phyloP scores from a whole-genome alignment of 2,888 invertebrate genomes.

The Lasioglossum vierecki region DNA sequence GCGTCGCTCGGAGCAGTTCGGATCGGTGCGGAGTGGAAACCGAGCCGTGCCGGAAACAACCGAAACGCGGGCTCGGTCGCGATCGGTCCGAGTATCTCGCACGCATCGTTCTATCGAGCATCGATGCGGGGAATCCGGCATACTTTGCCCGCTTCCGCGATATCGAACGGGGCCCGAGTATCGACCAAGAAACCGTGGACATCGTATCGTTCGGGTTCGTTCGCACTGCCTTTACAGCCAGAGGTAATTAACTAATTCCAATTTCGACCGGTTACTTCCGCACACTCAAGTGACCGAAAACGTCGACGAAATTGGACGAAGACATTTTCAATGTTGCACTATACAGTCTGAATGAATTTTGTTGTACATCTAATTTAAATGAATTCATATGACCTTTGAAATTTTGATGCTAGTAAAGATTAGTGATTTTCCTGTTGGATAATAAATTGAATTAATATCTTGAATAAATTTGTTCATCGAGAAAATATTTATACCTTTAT shows the following conservation, averaged over 20 bases:
- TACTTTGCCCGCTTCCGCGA: slow-evolving; percentile 57
- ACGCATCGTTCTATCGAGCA: slow-evolving; percentile 55
- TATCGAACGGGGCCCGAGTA: slow-evolving; percentile 38
- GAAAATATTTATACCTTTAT: too few species aligned
- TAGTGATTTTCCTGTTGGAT: too few species aligned
- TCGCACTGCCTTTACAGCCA: not conserved
- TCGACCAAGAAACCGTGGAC: not conserved
- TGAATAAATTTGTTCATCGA: too few species aligned
- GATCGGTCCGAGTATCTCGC: slow-evolving; percentile 23
- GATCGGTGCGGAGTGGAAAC: slow-evolving; percentile 5
- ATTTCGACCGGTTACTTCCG: not conserved
- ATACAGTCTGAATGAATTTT: too few species aligned
- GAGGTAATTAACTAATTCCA: not conserved
- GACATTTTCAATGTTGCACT: not conserved
- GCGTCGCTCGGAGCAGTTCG: slow-evolving; percentile 67
- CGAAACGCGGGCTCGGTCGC: slow-evolving; percentile 50
- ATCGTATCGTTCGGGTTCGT: not conserved
- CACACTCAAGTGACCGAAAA: not conserved
- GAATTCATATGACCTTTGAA: too few species aligned
- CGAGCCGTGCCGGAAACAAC: slow-evolving; percentile 71
- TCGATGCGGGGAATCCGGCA: slow-evolving; percentile 56
- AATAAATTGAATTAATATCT: too few species aligned
- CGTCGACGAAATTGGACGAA: not conserved
- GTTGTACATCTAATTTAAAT: too few species aligned
- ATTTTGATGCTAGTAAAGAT: too few species aligned